These are phyloP conservation scores for Heliconius hewitsoni DNA, from an alignment of 1,140 invertebrate species.

Conservation along the genomic window DNA sequence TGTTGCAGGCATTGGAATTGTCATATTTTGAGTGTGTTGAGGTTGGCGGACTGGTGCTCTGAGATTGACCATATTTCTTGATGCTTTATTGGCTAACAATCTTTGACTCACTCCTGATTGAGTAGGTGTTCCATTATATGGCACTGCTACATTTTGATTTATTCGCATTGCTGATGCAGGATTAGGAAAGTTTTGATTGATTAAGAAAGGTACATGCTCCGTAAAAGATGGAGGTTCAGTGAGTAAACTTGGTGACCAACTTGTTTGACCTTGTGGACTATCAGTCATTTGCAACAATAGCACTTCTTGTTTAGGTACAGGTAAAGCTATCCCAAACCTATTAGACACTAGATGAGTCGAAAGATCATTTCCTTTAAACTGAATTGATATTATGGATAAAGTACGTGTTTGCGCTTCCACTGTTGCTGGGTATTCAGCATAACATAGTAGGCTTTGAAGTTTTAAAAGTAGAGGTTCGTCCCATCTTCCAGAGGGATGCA, in stretches of 20 bases:
- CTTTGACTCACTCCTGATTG: conserved; percentile 57
- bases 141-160: conserved; percentile 60
- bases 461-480: conserved; percentile 74
- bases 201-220: conserved; percentile 73
- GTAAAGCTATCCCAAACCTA: conserved; percentile 58
- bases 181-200: conserved; percentile 73
- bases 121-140: conserved; percentile 58
- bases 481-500: conserved; percentile 77
- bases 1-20: conserved; percentile 37
- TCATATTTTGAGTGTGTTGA: conserved; percentile 50
- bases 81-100: conserved; percentile 59
- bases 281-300: conserved; percentile 57
- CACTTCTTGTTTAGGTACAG: conserved; percentile 64
- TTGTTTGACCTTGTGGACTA: conserved; percentile 49
- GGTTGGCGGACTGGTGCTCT: conserved; percentile 63
- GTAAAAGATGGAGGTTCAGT: conserved; percentile 54
- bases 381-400: conserved; percentile 70
- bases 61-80: conserved; percentile 64
- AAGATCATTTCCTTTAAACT: conserved; percentile 74
- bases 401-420: conserved; percentile 64
- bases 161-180: conserved; percentile 72
- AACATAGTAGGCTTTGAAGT: conserved; percentile 77
- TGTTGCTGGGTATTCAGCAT: conserved; percentile 75
- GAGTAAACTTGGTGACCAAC: conserved; percentile 56
- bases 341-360: conserved; percentile 68